Conservation (phyloP, 1,140 invertebrate genomes). For the Drosophila ficusphila region DNA sequence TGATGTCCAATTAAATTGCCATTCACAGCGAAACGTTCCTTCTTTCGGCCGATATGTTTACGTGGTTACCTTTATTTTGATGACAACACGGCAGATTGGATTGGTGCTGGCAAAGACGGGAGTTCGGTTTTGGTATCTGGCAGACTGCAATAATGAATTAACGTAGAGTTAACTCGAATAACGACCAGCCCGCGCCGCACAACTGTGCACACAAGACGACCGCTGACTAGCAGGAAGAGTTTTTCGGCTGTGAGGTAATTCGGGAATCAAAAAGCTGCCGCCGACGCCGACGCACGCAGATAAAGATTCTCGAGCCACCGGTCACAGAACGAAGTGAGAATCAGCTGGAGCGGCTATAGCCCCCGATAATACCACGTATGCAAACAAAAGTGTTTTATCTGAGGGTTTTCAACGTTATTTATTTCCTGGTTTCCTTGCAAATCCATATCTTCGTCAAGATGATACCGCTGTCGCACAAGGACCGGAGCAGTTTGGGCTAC, state of each 20-base stretch:
- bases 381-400: conserved; percentile 61
- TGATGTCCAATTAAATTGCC: neutral
- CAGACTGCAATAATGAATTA: conserved; percentile 61
- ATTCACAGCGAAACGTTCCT: conserved; percentile 40
- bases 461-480: conserved; percentile 91
- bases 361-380: conserved; percentile 76
- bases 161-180: conserved; percentile 40
- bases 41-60: conserved; percentile 42
- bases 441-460: conserved; percentile 41
- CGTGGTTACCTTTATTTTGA: conserved; percentile 62
- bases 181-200: conserved; percentile 29
- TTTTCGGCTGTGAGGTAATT: conserved; percentile 34
- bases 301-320: conserved; percentile 41
- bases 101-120: conserved; percentile 45
- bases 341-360: conserved; percentile 46
- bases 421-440: conserved; percentile 1
- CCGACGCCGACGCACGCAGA: conserved; percentile 42
- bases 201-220: conserved; percentile 57
- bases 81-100: conserved; percentile 77
- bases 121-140: conserved; percentile 35
- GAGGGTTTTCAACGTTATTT: neutral
- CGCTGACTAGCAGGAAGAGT: conserved; percentile 59
- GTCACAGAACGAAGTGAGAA: conserved; percentile 28
- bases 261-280: conserved; percentile 37
- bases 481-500: conserved; percentile 87